phyloP scores from a whole-genome alignment of 2,797 vertebrate species.

The Syngnathus acus region DNA sequence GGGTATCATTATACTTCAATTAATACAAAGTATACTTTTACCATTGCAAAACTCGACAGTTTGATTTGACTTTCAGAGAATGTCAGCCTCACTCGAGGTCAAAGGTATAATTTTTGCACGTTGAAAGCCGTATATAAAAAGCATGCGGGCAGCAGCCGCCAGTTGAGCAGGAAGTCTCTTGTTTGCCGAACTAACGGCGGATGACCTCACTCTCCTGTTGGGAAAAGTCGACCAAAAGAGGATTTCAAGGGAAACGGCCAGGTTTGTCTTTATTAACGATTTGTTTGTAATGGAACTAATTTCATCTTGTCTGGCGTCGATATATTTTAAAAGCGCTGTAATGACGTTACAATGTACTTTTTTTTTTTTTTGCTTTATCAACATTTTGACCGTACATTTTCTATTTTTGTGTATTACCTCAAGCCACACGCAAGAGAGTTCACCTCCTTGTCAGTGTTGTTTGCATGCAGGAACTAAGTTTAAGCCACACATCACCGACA shows the following conservation, averaged over 20 bases:
- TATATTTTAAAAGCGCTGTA: not conserved
- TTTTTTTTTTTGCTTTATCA: not conserved
- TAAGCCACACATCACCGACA: slow-evolving; percentile 17
- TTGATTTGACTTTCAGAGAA: slow-evolving; percentile 65
- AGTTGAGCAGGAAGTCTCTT: slow-evolving; percentile 22
- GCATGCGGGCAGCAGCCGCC: slow-evolving; percentile 20
- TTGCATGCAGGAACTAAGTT: slow-evolving; percentile 13
- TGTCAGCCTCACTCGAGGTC: slow-evolving; percentile 65
- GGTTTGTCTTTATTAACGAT: slow-evolving; percentile 22
- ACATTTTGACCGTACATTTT: not conserved
- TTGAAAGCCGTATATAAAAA: slow-evolving; percentile 60
- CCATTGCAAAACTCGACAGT: slow-evolving; percentile 60
- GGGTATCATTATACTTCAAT: slow-evolving; percentile 72
- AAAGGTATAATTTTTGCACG: slow-evolving; percentile 66
- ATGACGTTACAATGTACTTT: not conserved
- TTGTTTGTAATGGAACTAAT: not conserved
- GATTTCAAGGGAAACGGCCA: slow-evolving; percentile 16
- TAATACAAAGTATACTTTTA: slow-evolving; percentile 61
- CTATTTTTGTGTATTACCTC: slow-evolving; percentile 3
- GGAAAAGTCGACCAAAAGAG: slow-evolving; percentile 5
- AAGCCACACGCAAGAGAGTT: slow-evolving; percentile 9
- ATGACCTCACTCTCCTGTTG: slow-evolving; percentile 1
- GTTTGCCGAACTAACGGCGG: slow-evolving; percentile 10
- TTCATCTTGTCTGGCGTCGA: no score
- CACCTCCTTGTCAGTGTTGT: slow-evolving; percentile 16